Base-by-base conservation (phyloP, 1,140 invertebrate genomes). In the Semibalanus balanoides region DNA sequence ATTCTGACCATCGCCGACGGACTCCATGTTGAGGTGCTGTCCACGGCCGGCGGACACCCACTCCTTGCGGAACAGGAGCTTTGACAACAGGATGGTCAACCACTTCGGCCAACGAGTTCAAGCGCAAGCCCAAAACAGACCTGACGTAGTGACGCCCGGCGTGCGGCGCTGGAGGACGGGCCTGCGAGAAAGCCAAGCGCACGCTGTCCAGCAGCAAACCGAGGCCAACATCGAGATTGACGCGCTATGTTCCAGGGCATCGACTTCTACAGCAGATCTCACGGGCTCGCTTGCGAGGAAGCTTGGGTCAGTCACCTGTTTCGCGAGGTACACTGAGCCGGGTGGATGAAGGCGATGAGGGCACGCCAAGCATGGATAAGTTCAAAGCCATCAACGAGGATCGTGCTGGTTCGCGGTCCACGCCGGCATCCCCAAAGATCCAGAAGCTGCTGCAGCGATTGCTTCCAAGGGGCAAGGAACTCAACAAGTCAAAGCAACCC, bases 1-100 rank as follows among this genome's bases (percentile, higher is more conserved):
- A 89, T 96, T 72, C 83, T 96, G 0, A 88, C 90, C 74, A 95
- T 96, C 82, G 90, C 92, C 78, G 92, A 95, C 83, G 94, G 93
- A n/a, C 14, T 77, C 85, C 74, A 40, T 17, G 79, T 85, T 84
- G 85, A 94, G 86, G 91, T 93, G 0, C 90, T 88, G 83, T 87
- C 92, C 0, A 93, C 92, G 11, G 90, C 91, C 0, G 76, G 76
- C 19, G n/a, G 76, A 77, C 76, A 77, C 76, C 0, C 76, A 77
- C n/a, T n/a, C n/a, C 64, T 30, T 77, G 29, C 74, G 76, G 0
- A 74, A 76, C n/a, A 74, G 78, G 51, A 75, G 77, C 31, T 82
- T 83, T 73, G 82, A 83, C 73, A 80, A 80, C 51, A 77, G 79
- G 27, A 77, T 83, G 79, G 81, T 83, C 14, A 74, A 79, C 43